phyloP scores from a whole-genome alignment of 2,888 invertebrate genomes.

The Kuschelorhynchus macadamiae region DNA sequence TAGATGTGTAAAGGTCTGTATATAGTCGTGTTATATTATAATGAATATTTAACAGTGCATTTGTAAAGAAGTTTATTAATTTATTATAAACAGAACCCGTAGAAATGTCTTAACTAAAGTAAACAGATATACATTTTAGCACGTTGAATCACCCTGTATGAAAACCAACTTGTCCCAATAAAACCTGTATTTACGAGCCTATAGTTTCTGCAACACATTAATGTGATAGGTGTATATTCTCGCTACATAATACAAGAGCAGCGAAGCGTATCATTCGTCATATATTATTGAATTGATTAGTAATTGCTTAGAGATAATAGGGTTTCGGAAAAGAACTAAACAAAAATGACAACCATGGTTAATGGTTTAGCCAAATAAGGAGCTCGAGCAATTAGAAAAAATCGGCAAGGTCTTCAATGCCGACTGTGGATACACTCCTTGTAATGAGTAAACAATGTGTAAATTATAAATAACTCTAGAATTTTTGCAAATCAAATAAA shows the following conservation, averaged over 20 bases:
- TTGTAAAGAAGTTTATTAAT: no score
- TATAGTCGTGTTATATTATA: no score
- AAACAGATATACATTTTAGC: no score
- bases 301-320: conserved; percentile 16
- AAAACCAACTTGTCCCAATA: conserved; percentile 7
- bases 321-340: not conserved
- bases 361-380: conserved; percentile 1
- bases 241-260: conserved; percentile 10
- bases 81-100: no score
- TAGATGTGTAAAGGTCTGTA: no score
- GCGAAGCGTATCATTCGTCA: conserved; percentile 6
- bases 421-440: not conserved
- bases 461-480: not conserved
- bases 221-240: conserved; percentile 11
- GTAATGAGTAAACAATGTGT: not conserved
- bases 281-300: conserved; percentile 2
- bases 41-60: no score
- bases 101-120: no score
- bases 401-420: not conserved
- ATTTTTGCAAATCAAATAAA: no score
- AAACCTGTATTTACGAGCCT: not conserved
- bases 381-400: not conserved
- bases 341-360: conserved; percentile 10
- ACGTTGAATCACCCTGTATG: conserved; percentile 1
- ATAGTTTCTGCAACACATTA: conserved; percentile 11